Base-by-base conservation (phyloP, 2,797 vertebrate species). In the Hylomyscus alleni region DNA sequence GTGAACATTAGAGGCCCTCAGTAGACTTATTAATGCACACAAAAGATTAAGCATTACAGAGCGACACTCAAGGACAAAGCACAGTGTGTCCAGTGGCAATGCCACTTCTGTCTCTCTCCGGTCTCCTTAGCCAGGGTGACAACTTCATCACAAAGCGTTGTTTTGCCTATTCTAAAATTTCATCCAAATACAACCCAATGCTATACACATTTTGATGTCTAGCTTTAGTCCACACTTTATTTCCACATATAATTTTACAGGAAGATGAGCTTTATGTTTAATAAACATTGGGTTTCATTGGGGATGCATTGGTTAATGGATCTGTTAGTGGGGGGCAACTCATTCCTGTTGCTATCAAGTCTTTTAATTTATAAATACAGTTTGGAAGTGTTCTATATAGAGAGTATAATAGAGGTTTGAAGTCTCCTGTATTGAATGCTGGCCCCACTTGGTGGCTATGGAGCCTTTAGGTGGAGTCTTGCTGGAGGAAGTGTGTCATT, bases 91-190 rank as follows among this genome's bases (percentile, higher is more conserved):
- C 19, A 34, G n/a, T 20, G 10, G 60, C 22, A 37, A 6, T 0
- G 3, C 0, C 26, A 37, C 12, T 19, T 93, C 19, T 10, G 34
- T 20, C 14, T 22, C 6, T 37, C 14, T 69, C 12, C 69, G 26
- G 24, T 44, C 22, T 37, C 14, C 52, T 29, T 22, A 24, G 54
- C 85, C 50, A 73, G 17, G 1, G 3, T 34, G 78, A 85, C 20
- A 34, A 72, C n/a, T 72, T 67, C 14, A 5, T 67, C 52, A 85
- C 11, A 65, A 37, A 58, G 15, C 69, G 73, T 40, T 6, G 47
- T 85, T 91, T 84, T 60, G 40, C 62, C 29, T 50, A 6, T 67
- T 89, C 88, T 78, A 14, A 78, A 89, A 22, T 88, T 88, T 58
- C 3, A 44, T 69, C 29, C 60, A 67, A 34, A 67, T 34, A 6